Percentiles rank a stretch among this genome's conserved stretches.
Evolutionary conservation across 2,113 vertebrate species (phyloP).

Genomic region (Gasterosteus nipponicus): DNA sequence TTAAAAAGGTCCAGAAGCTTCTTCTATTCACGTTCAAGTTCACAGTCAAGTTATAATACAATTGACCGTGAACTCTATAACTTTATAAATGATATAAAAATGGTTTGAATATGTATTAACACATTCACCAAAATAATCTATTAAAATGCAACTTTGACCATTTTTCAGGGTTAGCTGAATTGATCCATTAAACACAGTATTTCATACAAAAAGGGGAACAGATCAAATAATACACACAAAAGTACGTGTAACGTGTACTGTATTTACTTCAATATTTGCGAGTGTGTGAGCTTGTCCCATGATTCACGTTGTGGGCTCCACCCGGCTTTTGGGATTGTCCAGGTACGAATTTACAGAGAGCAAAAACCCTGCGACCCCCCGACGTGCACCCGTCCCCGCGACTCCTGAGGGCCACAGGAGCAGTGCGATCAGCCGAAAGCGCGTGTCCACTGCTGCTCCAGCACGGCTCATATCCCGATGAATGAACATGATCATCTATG

Average conservation of each 20-base stretch:
- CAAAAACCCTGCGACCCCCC: slow-evolving; percentile 54
- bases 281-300: slow-evolving; percentile 21
- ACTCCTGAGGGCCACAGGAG: slow-evolving; percentile 58
- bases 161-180: not conserved
- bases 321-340: slow-evolving; percentile 34
- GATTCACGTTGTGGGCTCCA: slow-evolving; percentile 23
- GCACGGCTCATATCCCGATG: slow-evolving; percentile 39
- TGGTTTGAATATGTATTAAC: not conserved
- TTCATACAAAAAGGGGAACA: not conserved
- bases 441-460: slow-evolving; percentile 57
- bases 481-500: slow-evolving; percentile 18
- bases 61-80: too few relatives aligned
- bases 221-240: not conserved
- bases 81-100: not conserved
- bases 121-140: not conserved
- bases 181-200: not conserved
- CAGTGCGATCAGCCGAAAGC: slow-evolving; percentile 42
- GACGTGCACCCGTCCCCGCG: slow-evolving; percentile 65
- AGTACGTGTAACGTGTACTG: slow-evolving; percentile 12
- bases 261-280: slow-evolving; percentile 5
- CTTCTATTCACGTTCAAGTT: slow-evolving; percentile 41
- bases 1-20: not conserved
- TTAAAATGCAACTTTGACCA: not conserved
- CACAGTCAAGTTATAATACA: slow-evolving; percentile 22
- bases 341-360: slow-evolving; percentile 56